Base-by-base conservation (phyloP, 2,888 invertebrate genomes). In the Allacma fusca region DNA sequence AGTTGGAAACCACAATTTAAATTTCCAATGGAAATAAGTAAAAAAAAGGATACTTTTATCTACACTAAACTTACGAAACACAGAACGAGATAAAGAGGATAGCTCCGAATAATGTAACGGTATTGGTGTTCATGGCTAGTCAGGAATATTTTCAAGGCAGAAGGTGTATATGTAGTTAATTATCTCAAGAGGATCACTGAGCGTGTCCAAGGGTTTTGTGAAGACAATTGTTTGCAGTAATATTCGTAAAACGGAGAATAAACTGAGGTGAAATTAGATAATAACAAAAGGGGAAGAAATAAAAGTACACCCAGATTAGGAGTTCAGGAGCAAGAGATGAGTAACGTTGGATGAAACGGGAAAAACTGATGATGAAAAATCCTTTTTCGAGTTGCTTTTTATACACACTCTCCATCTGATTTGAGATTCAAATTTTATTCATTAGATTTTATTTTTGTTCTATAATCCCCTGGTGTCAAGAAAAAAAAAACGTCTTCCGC, bases 351-450 rank as follows among this genome's bases (percentile, higher is more conserved):
- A 26, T 34, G 68, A 57, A 34, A 29, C 1, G 50, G 40, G 34
- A 21, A 34, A 28, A 59, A 75, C 43, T 75, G 67, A 75, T 65
- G 75, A 24, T 12, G n/a, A n/a, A n/a, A 50, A 44, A 12, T 34
- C 19, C 24, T 12, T 16, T 64, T 40, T 40, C 23, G 23, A 23
- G n/a, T 12, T 64, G n/a, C 64, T 28, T 70, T 76, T 70, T 76
- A 76, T 76, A 76, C 70, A 34, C 75, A 43, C 16, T 67, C 59
- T 76, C 64, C 64, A 40, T 71, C 70, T 76, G 76, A 34, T 76
- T 65, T 34, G 64, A 24, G 62, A 76, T 76, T 76, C 59, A 70
- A 76, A 76, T 76, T 76, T 76, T 76, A 76, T 76, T 69, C 76
- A 76, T 76, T 40, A 75, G 62, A 74, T 74, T 12, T 62, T 74